Evolutionary conservation across 2,888 invertebrate genomes (phyloP).

Genomic region (Lochmaea capreae): DNA sequence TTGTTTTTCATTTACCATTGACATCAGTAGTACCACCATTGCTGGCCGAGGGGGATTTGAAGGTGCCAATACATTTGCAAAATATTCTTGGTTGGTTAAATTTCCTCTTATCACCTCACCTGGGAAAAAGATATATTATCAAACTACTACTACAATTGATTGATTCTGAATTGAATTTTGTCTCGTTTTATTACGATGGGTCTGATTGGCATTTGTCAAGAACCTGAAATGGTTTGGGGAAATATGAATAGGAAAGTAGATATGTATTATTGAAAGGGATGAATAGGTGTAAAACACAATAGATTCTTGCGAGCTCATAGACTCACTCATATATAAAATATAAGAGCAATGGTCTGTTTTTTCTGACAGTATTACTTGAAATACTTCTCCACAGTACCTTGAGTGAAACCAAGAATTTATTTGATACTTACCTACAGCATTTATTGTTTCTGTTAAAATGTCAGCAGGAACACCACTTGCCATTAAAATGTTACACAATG

Average conservation of each 20-base stretch:
- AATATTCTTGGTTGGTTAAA: constrained; percentile 89
- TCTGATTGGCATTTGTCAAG: too few relatives aligned
- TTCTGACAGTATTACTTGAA: not conserved
- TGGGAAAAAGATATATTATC: constrained; percentile 2
- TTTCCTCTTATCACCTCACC: constrained; percentile 93
- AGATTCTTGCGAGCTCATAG: too few relatives aligned
- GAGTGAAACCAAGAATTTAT: too few relatives aligned
- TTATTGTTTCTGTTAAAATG: constrained; percentile 95
- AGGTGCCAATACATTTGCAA: constrained; percentile 91
- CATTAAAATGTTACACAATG: constrained; percentile 91
- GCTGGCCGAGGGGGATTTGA: constrained; percentile 94
- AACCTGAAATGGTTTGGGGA: too few relatives aligned
- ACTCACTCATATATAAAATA: too few relatives aligned
- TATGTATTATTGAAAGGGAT: too few relatives aligned
- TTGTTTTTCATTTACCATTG: constrained; percentile 99
- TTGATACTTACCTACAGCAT: constrained; percentile 76
- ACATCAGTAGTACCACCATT: constrained; percentile 94
- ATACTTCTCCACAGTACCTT: not conserved
- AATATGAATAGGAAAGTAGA: too few relatives aligned
- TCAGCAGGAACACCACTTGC: constrained; percentile 97
- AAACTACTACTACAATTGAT: not conserved
- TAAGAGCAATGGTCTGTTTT: too few relatives aligned
- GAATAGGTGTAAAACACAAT: too few relatives aligned
- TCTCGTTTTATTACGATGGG: too few relatives aligned
- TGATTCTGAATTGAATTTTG: too few relatives aligned